Evolutionary conservation across 2,888 invertebrate genomes (phyloP).

Genomic region (Coelinius sp.): DNA sequence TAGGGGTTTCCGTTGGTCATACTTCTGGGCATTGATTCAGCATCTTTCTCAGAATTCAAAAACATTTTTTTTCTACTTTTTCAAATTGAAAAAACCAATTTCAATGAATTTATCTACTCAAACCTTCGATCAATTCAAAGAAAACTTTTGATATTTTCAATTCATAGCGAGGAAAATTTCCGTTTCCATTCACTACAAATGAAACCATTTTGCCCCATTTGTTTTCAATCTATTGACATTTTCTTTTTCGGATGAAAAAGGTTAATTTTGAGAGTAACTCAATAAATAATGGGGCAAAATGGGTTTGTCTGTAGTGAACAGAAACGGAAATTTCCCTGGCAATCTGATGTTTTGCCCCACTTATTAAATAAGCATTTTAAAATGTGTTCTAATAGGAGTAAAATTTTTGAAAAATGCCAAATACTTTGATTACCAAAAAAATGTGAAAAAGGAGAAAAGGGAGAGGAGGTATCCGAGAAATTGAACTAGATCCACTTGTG

Average conservation of each 20-base stretch:
- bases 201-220: too few relatives aligned
- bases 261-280: too few relatives aligned
- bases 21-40: slow-evolving; percentile 31
- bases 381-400: background rate
- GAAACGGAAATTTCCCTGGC: too few relatives aligned
- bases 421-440: background rate
- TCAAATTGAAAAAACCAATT: background rate
- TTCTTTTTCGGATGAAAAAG: too few relatives aligned
- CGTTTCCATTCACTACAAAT: background rate
- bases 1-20: slow-evolving; percentile 48
- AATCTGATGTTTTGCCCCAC: too few relatives aligned
- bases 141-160: too few relatives aligned
- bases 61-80: background rate
- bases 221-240: too few relatives aligned
- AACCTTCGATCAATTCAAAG: too few relatives aligned
- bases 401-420: background rate
- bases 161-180: too few relatives aligned
- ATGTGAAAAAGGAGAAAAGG: background rate
- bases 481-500: slow-evolving; percentile 1
- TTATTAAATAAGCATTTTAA: background rate
- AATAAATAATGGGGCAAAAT: too few relatives aligned
- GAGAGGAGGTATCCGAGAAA: background rate
- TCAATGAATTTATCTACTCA: too few relatives aligned
- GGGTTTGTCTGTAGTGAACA: too few relatives aligned
- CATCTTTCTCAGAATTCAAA: background rate